phyloP scores from a whole-genome alignment of 2,113 vertebrate genomes.

The Columba livia region DNA sequence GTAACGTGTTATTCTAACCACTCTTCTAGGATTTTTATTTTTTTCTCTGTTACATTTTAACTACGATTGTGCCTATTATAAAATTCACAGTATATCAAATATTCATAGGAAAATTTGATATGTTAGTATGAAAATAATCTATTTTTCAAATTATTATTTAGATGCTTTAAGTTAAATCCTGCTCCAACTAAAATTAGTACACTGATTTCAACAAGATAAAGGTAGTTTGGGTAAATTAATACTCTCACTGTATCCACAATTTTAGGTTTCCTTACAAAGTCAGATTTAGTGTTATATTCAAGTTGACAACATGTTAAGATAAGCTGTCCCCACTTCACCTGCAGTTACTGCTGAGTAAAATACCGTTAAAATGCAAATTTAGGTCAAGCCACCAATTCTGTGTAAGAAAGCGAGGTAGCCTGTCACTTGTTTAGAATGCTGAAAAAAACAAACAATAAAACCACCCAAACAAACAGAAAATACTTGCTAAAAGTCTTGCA shows the following conservation, averaged over 20 bases:
- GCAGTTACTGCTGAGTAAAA: not conserved
- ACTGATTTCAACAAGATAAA: not conserved
- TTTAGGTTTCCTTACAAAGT: not conserved
- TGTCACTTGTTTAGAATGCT: not conserved
- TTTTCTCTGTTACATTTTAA: not conserved
- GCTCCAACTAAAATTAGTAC: not conserved
- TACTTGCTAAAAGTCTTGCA: fast-evolving
- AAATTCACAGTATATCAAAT: not conserved
- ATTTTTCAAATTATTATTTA: not conserved
- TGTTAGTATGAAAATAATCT: not conserved
- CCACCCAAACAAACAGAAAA: not conserved
- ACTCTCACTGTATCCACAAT: not conserved
- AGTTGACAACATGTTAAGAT: not conserved
- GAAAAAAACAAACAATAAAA: not conserved
- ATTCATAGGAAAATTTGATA: not conserved
- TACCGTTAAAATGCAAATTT: not conserved
- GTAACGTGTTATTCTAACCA: not conserved
- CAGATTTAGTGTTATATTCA: not conserved
- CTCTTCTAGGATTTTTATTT: not conserved
- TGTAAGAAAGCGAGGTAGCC: not conserved
- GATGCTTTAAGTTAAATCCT: not conserved
- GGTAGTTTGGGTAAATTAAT: not conserved
- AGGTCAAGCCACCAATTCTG: not conserved
- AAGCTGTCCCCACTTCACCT: not conserved
- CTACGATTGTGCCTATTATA: not conserved